These are phyloP conservation scores for Apodemia hepburni DNA, from an alignment of 2,888 invertebrate genomes.

Conservation along the genomic window DNA sequence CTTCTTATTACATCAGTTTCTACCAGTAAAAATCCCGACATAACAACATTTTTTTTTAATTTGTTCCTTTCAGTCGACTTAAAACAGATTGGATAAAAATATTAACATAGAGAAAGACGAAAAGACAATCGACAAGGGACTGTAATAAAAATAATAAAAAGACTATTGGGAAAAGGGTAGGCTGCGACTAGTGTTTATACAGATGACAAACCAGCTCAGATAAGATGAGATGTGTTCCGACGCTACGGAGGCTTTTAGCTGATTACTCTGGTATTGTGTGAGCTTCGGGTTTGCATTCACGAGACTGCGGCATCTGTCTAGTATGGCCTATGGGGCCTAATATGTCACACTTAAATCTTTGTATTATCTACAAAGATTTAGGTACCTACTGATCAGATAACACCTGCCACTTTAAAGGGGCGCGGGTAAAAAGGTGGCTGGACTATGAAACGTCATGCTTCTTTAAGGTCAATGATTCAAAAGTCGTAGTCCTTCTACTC, in stretches of 20 bases:
- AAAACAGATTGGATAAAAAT: no score
- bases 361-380: neutral
- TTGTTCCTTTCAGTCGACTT: no score
- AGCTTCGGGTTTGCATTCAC: neutral
- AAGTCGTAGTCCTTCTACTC: no score
- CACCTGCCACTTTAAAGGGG: neutral
- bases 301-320: neutral
- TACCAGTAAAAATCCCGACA: no score
- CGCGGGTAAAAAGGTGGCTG: no score
- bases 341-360: neutral
- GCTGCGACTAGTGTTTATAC: conserved; percentile 5
- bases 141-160: neutral
- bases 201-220: neutral
- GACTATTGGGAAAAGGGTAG: neutral
- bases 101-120: neutral
- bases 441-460: no score
- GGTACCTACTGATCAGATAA: neutral
- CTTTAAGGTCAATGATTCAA: no score
- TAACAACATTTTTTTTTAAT: no score
- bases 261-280: conserved; percentile 11
- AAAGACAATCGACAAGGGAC: neutral
- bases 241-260: conserved; percentile 13
- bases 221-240: conserved; percentile 5
- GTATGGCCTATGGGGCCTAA: neutral
- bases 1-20: no score